Conservation (phyloP, 1,140 invertebrate species). For the Brachionus asplanchnoidis region DNA sequence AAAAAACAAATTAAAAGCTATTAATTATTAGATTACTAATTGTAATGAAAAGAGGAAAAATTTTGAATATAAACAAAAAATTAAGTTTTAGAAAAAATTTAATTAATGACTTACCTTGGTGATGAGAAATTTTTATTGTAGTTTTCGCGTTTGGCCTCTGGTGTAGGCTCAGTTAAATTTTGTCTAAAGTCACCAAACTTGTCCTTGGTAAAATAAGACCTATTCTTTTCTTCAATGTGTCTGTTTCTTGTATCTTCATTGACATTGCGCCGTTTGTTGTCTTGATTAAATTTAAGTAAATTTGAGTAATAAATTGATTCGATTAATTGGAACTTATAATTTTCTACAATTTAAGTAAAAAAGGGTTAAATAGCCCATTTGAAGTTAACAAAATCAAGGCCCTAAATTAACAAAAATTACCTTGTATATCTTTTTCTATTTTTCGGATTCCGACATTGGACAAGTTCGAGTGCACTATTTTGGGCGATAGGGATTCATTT, state of each 20-base stretch:
- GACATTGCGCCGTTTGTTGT: conserved; percentile 2
- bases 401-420: not conserved
- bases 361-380: not conserved
- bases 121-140: not conserved
- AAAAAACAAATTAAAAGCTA: too few species aligned
- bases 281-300: conserved; percentile 32
- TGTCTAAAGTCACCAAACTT: conserved; percentile 3
- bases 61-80: not conserved
- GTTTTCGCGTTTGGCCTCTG: not conserved
- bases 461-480: not conserved
- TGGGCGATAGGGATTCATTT: not conserved
- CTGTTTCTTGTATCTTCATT: not conserved
- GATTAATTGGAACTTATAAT: not conserved
- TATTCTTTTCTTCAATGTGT: not conserved
- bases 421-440: conserved; percentile 9
- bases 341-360: not conserved
- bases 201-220: not conserved
- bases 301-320: conserved; percentile 40
- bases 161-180: not conserved
- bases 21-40: too few species aligned
- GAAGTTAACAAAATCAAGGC: not conserved
- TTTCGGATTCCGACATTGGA: not conserved
- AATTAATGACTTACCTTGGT: not conserved
- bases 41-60: too few species aligned
- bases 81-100: not conserved